Evolutionary conservation across 2,113 vertebrate species (phyloP).

Genomic region (Peromyscus californicus): DNA sequence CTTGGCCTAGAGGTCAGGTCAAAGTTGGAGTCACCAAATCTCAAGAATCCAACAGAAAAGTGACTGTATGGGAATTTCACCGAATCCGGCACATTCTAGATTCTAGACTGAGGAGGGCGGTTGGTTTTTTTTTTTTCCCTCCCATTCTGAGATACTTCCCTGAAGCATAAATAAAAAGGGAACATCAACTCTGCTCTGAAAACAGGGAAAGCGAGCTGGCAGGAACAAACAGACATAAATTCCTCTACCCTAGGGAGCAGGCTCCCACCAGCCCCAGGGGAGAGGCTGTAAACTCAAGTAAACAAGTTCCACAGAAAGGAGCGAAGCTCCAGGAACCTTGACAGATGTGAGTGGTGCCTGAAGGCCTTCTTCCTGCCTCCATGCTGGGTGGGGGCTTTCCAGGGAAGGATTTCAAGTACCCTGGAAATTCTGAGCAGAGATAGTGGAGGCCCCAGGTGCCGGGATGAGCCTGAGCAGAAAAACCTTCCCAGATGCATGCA

Average conservation of each 20-base stretch:
- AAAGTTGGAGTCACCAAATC: neutral
- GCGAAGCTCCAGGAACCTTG: neutral
- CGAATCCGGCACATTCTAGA: neutral
- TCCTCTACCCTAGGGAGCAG: neutral
- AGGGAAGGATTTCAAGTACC: neutral
- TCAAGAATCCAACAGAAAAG: slow-evolving; percentile 9
- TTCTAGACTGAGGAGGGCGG: neutral
- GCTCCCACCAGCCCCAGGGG: neutral
- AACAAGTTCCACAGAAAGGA: slow-evolving; percentile 9
- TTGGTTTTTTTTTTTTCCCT: neutral
- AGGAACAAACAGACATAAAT: neutral
- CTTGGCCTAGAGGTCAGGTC: neutral
- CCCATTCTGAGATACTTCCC: neutral
- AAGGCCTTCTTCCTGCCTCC: neutral
- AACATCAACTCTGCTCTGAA: neutral
- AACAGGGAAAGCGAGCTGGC: neutral
- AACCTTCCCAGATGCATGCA: neutral
- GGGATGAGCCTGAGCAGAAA: neutral
- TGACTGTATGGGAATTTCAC: neutral
- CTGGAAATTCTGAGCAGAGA: slow-evolving; percentile 27
- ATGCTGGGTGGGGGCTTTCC: neutral
- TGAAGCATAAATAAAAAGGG: neutral
- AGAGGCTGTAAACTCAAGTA: neutral
- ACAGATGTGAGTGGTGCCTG: neutral
- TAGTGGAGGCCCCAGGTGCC: neutral